phyloP scores from a whole-genome alignment of 2,797 vertebrate genomes.

The Leptatherina wallacei region DNA sequence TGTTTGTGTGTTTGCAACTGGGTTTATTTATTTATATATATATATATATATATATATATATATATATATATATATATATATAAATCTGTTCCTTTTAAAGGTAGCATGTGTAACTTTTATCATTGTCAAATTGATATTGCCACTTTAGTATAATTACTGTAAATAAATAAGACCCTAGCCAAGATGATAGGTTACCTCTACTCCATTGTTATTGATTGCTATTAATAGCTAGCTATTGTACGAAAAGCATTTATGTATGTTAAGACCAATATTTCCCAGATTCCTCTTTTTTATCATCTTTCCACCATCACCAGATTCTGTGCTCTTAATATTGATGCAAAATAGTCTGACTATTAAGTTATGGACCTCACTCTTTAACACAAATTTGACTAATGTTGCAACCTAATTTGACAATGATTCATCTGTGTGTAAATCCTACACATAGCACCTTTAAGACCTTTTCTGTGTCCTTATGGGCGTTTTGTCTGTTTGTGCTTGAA shows the following conservation, averaged over 20 bases:
- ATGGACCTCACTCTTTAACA: conserved; percentile 14
- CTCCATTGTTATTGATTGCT: conserved; percentile 19
- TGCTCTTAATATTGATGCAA: conserved; percentile 7
- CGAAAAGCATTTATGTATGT: not conserved
- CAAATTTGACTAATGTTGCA: conserved; percentile 17
- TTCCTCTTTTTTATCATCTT: not conserved
- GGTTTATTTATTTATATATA: conserved; percentile 20
- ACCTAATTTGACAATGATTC: conserved; percentile 24
- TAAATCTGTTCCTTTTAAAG: conserved; percentile 49
- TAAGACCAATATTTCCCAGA: not conserved
- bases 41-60: too few species aligned
- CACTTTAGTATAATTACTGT: conserved; percentile 38
- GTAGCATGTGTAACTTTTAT: conserved; percentile 43
- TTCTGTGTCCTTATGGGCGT: conserved; percentile 40
- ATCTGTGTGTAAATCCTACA: conserved; percentile 16
- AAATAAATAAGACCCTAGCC: conserved; percentile 19
- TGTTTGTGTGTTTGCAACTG: too few species aligned
- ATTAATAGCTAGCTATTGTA: not conserved
- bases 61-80: too few species aligned
- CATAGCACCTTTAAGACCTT: conserved; percentile 57
- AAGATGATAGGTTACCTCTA: conserved; percentile 15
- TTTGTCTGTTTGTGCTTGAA: conserved; percentile 67
- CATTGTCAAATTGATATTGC: conserved; percentile 39
- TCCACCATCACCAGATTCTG: not conserved
- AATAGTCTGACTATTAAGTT: not conserved